A percentile compares a stretch with the other conserved stretches of the same genome.
Conservation (phyloP, 1,140 invertebrate species). For the Druon quercuslanigerum region DNA sequence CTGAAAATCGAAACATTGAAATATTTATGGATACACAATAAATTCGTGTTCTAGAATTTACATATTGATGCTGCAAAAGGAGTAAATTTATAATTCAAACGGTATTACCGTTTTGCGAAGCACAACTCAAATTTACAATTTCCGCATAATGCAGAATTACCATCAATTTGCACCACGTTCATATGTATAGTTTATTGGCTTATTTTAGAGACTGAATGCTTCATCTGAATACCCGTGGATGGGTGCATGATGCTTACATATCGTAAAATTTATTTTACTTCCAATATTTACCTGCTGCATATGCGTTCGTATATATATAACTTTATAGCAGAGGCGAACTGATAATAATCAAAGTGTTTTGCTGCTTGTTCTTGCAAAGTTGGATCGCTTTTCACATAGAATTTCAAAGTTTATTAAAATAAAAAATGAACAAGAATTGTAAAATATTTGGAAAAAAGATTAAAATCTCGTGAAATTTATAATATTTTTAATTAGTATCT, state of each 20-base stretch:
- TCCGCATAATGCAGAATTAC: neutral
- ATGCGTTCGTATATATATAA: too few relatives aligned
- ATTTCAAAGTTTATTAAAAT: too few relatives aligned
- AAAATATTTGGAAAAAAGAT: too few relatives aligned
- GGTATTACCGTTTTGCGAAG: too few relatives aligned
- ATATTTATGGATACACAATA: neutral
- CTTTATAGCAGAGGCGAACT: too few relatives aligned
- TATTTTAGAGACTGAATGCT: slow-evolving; percentile 6
- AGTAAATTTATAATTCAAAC: neutral
- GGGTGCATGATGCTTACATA: neutral
- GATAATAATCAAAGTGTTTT: too few relatives aligned
- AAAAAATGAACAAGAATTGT: too few relatives aligned
- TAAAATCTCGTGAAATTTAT: too few relatives aligned
- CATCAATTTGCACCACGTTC: neutral
- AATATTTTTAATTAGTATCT: too few relatives aligned
- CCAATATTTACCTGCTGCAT: neutral
- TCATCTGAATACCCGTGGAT: neutral
- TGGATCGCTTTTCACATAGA: too few relatives aligned
- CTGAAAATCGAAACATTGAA: neutral
- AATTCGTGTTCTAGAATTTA: neutral
- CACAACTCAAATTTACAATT: too few relatives aligned
- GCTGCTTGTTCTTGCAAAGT: too few relatives aligned
- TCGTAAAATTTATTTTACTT: neutral
- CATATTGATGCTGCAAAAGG: neutral
- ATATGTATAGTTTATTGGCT: neutral